These are phyloP conservation scores for Torymus tubicola DNA, from an alignment of 2,888 invertebrate species.

Conservation along the genomic window DNA sequence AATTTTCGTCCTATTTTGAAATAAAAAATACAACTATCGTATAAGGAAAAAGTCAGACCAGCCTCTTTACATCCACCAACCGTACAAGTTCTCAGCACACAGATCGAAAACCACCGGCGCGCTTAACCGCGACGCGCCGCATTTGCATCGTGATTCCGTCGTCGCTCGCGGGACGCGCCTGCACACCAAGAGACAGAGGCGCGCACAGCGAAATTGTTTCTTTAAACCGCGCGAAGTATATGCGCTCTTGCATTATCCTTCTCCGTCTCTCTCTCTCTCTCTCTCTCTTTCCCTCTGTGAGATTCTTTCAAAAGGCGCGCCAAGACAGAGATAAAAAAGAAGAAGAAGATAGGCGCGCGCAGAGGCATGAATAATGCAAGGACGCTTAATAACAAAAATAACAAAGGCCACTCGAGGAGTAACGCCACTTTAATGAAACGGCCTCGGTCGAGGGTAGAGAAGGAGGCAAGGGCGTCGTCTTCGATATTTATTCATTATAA, in stretches of 20 bases:
- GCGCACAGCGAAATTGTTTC: constrained; percentile 39
- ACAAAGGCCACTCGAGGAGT: constrained; percentile 41
- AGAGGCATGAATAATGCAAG: constrained; percentile 50
- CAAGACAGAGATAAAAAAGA: background rate
- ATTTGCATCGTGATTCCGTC: constrained; percentile 22
- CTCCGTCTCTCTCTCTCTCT: constrained; percentile 55
- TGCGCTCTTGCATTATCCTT: constrained; percentile 5
- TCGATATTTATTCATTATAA: constrained; percentile 39
- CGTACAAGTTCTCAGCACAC: too few relatives aligned
- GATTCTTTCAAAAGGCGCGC: too few relatives aligned
- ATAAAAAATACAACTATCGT: too few relatives aligned
- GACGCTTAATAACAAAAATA: constrained; percentile 50
- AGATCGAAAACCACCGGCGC: background rate
- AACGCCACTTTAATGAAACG: constrained; percentile 45
- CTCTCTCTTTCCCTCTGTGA: constrained; percentile 18
- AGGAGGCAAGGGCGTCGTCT: background rate
- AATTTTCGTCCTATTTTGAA: too few relatives aligned
- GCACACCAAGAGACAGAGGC: background rate
- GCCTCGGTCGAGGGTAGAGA: background rate
- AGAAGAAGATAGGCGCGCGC: constrained; percentile 30
- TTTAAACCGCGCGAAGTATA: constrained; percentile 28
- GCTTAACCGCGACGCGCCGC: background rate
- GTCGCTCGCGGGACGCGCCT: background rate
- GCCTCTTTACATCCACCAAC: too few relatives aligned
- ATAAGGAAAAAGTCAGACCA: too few relatives aligned